A percentile compares a stretch with the other conserved stretches of the same genome.
These are phyloP conservation scores for Sthenelais limicola DNA, from an alignment of 2,888 invertebrate genomes.

Conservation along the genomic window DNA sequence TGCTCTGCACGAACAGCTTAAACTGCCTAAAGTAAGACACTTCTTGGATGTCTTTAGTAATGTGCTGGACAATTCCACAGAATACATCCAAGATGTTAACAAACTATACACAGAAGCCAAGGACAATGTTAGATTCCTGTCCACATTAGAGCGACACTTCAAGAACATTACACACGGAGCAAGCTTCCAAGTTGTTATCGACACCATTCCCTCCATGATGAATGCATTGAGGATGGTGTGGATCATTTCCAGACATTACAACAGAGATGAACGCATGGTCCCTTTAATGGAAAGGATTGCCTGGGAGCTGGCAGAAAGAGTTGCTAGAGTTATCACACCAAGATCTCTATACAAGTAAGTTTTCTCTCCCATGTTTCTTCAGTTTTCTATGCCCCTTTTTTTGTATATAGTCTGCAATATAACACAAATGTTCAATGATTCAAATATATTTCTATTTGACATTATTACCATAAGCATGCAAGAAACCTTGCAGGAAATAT, in stretches of 20 bases:
- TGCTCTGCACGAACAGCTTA: slow-evolving; percentile 84
- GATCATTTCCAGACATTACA: slow-evolving; percentile 90
- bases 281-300: slow-evolving; percentile 87
- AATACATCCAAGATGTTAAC: slow-evolving; percentile 77
- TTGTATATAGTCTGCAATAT: not conserved
- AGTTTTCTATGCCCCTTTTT: not conserved
- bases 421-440: too few species aligned
- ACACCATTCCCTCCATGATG: slow-evolving; percentile 84
- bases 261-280: slow-evolving; percentile 88
- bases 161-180: slow-evolving; percentile 82
- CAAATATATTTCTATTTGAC: too few species aligned
- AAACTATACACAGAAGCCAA: slow-evolving; percentile 81
- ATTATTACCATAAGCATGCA: too few species aligned
- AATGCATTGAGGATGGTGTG: slow-evolving; percentile 91
- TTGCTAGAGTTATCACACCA: slow-evolving; percentile 81
- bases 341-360: slow-evolving; percentile 84
- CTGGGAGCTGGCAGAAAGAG: slow-evolving; percentile 85
- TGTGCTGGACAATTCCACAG: slow-evolving; percentile 75
- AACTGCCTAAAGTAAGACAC: slow-evolving; percentile 79
- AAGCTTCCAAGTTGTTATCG: slow-evolving; percentile 81
- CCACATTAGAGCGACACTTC: slow-evolving; percentile 83
- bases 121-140: slow-evolving; percentile 84
- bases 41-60: slow-evolving; percentile 77
- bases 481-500: too few species aligned
- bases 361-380: not conserved